Percentiles rank a stretch among this genome's conserved stretches.
These are phyloP conservation scores for Sebastes vulpes DNA, from an alignment of 2,797 vertebrate species.

Conservation along the genomic window DNA sequence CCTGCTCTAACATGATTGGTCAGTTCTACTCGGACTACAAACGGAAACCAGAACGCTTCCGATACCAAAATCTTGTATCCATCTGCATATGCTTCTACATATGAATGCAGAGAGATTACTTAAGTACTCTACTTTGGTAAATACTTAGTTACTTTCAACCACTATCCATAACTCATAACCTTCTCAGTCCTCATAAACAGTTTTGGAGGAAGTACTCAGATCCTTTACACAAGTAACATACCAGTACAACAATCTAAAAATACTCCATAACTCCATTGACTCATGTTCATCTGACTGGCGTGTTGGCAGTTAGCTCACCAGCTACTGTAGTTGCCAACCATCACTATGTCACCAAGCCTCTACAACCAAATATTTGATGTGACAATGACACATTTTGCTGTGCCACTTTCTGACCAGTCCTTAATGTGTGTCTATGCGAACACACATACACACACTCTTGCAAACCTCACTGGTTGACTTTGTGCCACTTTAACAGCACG, in stretches of 20 bases:
- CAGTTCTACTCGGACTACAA: background rate
- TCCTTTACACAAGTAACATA: background rate
- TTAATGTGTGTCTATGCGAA: background rate
- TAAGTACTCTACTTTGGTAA: too few relatives aligned
- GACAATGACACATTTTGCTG: background rate
- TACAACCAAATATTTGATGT: background rate
- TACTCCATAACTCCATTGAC: background rate
- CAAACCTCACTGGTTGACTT: slow-evolving; percentile 23
- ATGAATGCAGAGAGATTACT: background rate
- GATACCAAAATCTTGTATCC: too few relatives aligned
- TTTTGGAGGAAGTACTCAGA: background rate
- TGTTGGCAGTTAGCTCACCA: background rate
- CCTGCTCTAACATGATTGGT: background rate
- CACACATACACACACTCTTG: background rate
- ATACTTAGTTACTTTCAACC: background rate
- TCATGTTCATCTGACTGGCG: background rate
- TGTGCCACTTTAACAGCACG: slow-evolving; percentile 25
- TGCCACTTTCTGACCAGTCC: background rate
- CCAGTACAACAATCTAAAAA: background rate
- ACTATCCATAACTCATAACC: background rate
- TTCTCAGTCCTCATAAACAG: background rate
- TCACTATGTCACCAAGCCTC: background rate
- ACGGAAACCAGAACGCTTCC: background rate
- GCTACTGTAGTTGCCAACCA: background rate
- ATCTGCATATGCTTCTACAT: too few relatives aligned